phyloP scores from a whole-genome alignment of 2,113 vertebrate genomes.

The Physeter macrocephalus region DNA sequence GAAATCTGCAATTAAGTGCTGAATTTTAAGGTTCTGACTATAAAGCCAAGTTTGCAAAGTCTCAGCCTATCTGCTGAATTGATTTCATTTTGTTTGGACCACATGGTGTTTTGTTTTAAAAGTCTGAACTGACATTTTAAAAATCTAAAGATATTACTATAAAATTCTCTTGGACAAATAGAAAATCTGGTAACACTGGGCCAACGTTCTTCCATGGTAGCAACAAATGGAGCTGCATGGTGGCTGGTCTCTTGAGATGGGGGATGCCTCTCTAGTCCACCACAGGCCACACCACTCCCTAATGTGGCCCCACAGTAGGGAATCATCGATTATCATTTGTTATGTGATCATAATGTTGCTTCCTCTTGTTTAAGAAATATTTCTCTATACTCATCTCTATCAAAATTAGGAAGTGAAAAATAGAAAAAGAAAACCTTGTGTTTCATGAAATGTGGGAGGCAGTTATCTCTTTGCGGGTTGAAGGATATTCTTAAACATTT shows the following conservation, averaged over 20 bases:
- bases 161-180: neutral
- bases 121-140: neutral
- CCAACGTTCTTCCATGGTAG: too few species aligned
- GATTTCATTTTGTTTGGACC: neutral
- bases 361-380: neutral
- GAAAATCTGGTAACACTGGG: neutral
- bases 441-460: neutral
- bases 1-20: neutral
- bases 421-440: neutral
- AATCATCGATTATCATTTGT: neutral
- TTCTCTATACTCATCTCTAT: neutral
- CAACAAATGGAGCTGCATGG: neutral
- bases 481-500: slow-evolving; percentile 1
- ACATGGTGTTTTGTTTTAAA: neutral
- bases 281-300: fast-evolving
- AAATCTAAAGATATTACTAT: neutral
- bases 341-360: neutral
- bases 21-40: neutral
- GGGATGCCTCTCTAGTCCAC: neutral
- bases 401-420: slow-evolving; percentile 16
- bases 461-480: neutral
- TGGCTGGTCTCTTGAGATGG: neutral
- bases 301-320: neutral
- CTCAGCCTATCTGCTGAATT: neutral
- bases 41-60: neutral